Evolutionary conservation across 2,113 vertebrate species (phyloP).

Genomic region (Equus quagga): DNA sequence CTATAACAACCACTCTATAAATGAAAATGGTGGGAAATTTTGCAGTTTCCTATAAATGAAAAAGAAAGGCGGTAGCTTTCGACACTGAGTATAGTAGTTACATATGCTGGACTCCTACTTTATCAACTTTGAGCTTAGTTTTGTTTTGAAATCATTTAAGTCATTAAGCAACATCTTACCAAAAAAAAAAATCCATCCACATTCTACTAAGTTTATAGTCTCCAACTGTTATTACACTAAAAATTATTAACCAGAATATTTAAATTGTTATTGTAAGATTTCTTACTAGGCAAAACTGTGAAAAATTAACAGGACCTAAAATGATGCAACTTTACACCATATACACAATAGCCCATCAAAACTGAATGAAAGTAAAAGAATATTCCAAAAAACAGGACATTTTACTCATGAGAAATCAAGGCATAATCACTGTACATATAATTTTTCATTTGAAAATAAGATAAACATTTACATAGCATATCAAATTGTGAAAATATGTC

Average conservation of each 20-base stretch:
- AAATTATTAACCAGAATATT: background rate
- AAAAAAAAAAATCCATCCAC: background rate
- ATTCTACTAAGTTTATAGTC: background rate
- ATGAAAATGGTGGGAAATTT: constrained; percentile 57
- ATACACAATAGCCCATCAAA: background rate
- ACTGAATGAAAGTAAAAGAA: background rate
- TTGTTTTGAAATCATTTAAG: constrained; percentile 26
- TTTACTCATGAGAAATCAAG: background rate
- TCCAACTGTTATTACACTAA: background rate
- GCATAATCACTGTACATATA: background rate
- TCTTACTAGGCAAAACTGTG: background rate
- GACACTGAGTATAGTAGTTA: background rate
- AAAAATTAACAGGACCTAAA: background rate
- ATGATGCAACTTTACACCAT: background rate
- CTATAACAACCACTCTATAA: constrained; percentile 66
- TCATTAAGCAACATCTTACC: background rate
- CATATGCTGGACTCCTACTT: background rate
- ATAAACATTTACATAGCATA: background rate
- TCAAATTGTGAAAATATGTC: constrained; percentile 8
- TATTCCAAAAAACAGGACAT: background rate
- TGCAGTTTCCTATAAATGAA: constrained; percentile 42
- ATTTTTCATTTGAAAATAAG: background rate
- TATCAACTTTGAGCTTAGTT: constrained; percentile 13
- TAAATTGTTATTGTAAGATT: constrained; percentile 18
- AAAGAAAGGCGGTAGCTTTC: constrained; percentile 43